phyloP scores from a whole-genome alignment of 2,797 vertebrate species.

The Melanotaenia parkinsoni region DNA sequence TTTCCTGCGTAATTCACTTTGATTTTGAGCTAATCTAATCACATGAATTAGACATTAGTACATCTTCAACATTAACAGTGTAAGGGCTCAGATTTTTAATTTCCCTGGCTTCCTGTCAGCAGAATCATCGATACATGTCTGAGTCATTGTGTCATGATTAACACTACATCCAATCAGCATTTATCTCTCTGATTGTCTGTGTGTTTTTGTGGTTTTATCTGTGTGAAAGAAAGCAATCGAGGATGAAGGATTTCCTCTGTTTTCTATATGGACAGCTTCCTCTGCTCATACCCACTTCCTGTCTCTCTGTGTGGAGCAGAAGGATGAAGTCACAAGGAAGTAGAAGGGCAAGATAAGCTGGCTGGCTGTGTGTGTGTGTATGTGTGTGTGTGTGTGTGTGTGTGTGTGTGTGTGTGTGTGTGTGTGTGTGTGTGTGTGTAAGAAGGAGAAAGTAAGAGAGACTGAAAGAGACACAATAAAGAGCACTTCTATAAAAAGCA shows the following conservation, averaged over 20 bases:
- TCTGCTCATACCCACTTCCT: slow-evolving; percentile 61
- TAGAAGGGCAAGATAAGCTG: slow-evolving; percentile 48
- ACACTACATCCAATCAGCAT: slow-evolving; percentile 38
- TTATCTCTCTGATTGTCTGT: slow-evolving; percentile 29
- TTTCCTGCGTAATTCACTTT: slow-evolving; percentile 33
- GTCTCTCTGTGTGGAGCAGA: slow-evolving; percentile 44
- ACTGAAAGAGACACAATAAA: slow-evolving; percentile 39
- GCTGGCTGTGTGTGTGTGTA: not conserved
- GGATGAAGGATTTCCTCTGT: slow-evolving; percentile 59
- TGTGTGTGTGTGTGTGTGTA: slow-evolving; percentile 1
- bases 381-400: too few relatives aligned
- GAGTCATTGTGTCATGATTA: slow-evolving; percentile 31
- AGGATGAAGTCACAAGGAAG: slow-evolving; percentile 30
- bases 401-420: too few relatives aligned
- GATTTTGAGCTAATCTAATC: slow-evolving; percentile 38
- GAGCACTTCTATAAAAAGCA: slow-evolving; percentile 70
- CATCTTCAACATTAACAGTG: slow-evolving; percentile 23
- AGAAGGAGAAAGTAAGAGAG: not conserved
- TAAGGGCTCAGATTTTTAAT: slow-evolving; percentile 36
- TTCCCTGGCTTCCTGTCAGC: slow-evolving; percentile 35
- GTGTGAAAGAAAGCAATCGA: slow-evolving; percentile 55
- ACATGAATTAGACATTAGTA: slow-evolving; percentile 21
- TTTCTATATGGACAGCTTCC: slow-evolving; percentile 63
- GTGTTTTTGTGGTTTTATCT: slow-evolving; percentile 12
- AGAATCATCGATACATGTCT: slow-evolving; percentile 24